Conservation (phyloP, 1,140 invertebrate genomes). For the Eriocheir sinensis region DNA sequence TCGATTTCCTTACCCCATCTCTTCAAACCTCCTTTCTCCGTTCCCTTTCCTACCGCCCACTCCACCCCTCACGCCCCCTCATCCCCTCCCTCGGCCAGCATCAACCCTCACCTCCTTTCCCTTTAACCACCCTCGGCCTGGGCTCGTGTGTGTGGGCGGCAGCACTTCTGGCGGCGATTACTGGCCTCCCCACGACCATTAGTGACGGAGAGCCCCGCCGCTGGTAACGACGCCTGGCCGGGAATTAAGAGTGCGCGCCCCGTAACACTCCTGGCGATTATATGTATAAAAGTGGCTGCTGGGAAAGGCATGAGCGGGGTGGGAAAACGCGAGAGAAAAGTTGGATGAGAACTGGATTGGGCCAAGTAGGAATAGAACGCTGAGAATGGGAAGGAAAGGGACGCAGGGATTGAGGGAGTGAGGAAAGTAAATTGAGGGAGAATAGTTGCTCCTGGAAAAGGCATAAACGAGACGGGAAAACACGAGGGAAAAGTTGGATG, state of each 20-base stretch:
- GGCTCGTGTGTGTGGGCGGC: too few relatives aligned
- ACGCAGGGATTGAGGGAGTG: background rate
- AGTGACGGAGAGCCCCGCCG: background rate
- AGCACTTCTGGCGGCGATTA: background rate
- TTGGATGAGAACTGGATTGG: constrained; percentile 1
- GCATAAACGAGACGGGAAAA: background rate
- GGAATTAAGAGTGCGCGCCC: constrained; percentile 1
- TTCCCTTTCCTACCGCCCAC: constrained; percentile 6
- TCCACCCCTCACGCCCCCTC: background rate
- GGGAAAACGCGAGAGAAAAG: background rate
- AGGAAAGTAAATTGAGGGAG: too few relatives aligned
- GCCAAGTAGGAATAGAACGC: background rate
- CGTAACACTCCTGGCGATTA: background rate
- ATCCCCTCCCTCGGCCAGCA: background rate
- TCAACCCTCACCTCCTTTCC: background rate
- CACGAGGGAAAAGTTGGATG: constrained; percentile 5
- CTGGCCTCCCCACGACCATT: background rate
- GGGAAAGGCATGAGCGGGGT: background rate
- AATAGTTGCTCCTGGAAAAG: too few relatives aligned
- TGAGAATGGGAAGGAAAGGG: background rate
- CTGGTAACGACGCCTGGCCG: background rate
- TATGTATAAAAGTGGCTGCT: background rate
- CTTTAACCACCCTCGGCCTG: too few relatives aligned
- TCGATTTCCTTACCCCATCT: background rate
- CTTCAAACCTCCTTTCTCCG: too few relatives aligned